phyloP scores from a whole-genome alignment of 2,113 vertebrate species.

The Mastomys natalensis region DNA sequence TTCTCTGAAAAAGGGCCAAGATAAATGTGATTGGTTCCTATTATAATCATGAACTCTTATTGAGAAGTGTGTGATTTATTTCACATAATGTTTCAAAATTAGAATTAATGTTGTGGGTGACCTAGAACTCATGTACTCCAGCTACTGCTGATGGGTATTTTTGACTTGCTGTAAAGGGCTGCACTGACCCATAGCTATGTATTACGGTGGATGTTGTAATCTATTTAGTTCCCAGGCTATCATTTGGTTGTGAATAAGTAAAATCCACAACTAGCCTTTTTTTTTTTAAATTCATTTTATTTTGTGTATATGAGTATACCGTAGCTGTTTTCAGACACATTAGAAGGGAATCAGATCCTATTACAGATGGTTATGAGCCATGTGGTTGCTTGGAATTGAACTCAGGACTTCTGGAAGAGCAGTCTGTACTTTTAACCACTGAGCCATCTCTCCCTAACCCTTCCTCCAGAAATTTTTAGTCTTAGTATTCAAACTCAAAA shows the following conservation, averaged over 20 bases:
- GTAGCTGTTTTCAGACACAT: too few species aligned
- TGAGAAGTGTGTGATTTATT: conserved; percentile 84
- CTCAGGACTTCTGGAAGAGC: too few species aligned
- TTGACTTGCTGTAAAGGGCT: conserved; percentile 87
- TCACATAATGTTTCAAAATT: conserved; percentile 83
- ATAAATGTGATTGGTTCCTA: conserved; percentile 80
- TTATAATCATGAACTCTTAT: conserved; percentile 78
- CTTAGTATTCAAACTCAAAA: background rate
- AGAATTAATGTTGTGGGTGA: conserved; percentile 64
- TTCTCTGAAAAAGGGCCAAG: conserved; percentile 79
- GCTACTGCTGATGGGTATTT: conserved; percentile 78
- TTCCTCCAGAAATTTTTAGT: background rate
- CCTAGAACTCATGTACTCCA: conserved; percentile 64
- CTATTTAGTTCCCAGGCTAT: conserved; percentile 89
- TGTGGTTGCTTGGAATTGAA: too few species aligned
- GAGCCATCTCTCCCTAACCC: too few species aligned
- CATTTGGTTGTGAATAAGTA: conserved; percentile 92
- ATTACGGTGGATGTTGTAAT: conserved; percentile 85
- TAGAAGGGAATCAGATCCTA: too few species aligned
- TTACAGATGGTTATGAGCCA: too few species aligned
- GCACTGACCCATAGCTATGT: conserved; percentile 81
- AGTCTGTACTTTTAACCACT: too few species aligned
- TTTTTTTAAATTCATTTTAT: too few species aligned
- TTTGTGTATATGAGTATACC: too few species aligned
- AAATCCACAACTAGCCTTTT: conserved; percentile 85